These are phyloP conservation scores for Tiliacea aurago DNA, from an alignment of 2,888 invertebrate species.

Conservation along the genomic window DNA sequence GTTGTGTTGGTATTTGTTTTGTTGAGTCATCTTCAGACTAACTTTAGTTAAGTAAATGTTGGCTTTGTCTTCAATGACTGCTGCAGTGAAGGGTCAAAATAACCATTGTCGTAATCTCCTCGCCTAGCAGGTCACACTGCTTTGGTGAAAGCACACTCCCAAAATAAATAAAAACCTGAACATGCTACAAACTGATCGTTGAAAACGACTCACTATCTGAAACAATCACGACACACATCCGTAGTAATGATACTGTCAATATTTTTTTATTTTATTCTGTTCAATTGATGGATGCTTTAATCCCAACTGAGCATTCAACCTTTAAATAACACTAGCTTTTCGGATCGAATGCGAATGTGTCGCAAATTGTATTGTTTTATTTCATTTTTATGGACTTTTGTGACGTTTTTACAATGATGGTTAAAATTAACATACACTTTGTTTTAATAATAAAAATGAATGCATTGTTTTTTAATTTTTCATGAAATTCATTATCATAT, in stretches of 20 bases:
- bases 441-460: not conserved
- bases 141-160: not conserved
- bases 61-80: not conserved
- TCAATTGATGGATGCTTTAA: conserved; percentile 50
- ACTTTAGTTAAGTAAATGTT: not conserved
- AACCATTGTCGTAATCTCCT: not conserved
- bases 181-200: not conserved
- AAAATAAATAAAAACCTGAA: not conserved
- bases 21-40: not conserved
- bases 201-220: conserved; percentile 15
- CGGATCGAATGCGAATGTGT: conserved; percentile 4
- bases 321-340: conserved; percentile 56
- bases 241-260: conserved; percentile 28
- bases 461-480: not conserved
- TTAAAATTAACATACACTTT: not conserved
- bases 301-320: conserved; percentile 43
- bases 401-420: not conserved
- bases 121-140: not conserved
- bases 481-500: too few species aligned
- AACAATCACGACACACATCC: conserved; percentile 17
- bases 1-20: conserved; percentile 14
- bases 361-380: conserved; percentile 29
- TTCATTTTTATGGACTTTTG: conserved; percentile 10
- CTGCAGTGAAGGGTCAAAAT: not conserved
- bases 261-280: conserved; percentile 39